phyloP scores from a whole-genome alignment of 2,888 invertebrate species.

The Mycalesis mineus region DNA sequence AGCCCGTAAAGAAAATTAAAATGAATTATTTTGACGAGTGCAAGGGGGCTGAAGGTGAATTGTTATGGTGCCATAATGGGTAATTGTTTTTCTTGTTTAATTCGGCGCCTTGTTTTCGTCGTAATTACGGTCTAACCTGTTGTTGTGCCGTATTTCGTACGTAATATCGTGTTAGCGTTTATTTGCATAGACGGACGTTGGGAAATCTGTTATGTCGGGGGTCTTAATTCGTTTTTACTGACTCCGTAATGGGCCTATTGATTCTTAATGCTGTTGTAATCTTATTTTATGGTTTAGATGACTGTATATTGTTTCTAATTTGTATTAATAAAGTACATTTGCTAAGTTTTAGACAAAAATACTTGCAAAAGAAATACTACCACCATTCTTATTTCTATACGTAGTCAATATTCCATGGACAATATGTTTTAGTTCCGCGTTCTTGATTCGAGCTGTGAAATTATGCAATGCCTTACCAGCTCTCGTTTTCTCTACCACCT shows the following conservation, averaged over 20 bases:
- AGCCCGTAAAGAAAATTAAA: conserved; percentile 78
- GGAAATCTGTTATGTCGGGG: conserved; percentile 5
- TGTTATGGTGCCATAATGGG: conserved; percentile 58
- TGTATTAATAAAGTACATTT: not conserved
- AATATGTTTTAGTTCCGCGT: too few species aligned
- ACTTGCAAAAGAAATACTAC: too few species aligned
- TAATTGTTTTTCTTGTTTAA: conserved; percentile 64
- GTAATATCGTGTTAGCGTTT: conserved; percentile 29
- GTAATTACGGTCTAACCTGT: conserved; percentile 42
- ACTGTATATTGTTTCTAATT: not conserved
- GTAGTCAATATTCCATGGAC: too few species aligned
- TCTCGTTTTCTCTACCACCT: too few species aligned
- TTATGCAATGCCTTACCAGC: too few species aligned
- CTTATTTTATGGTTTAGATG: not conserved
- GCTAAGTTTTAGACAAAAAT: too few species aligned
- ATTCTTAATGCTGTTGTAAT: conserved; percentile 12
- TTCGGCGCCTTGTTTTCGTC: conserved; percentile 42
- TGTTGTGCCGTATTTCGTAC: conserved; percentile 30
- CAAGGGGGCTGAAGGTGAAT: conserved; percentile 59
- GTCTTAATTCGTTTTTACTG: conserved; percentile 17
- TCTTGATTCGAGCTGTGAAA: too few species aligned
- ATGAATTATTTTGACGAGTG: conserved; percentile 79
- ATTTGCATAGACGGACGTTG: conserved; percentile 23
- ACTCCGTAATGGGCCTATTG: conserved; percentile 11
- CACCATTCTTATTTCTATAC: too few species aligned